Conservation (phyloP, 2,888 invertebrate species). For the Neria commutata region DNA sequence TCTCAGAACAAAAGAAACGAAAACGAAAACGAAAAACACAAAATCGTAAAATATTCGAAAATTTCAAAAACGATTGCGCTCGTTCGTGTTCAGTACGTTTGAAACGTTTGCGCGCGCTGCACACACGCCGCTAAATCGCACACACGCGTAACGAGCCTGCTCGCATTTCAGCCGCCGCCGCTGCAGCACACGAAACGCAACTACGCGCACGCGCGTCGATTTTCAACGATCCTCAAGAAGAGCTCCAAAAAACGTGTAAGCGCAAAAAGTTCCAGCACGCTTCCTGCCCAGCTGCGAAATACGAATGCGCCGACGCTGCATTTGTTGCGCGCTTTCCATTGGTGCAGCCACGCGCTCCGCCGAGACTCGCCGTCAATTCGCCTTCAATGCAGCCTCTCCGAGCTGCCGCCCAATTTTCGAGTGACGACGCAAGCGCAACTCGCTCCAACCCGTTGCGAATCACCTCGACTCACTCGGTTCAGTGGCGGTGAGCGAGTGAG, state of each 20-base stretch:
- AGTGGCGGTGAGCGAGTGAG: slow-evolving; percentile 12
- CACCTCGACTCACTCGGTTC: too few species aligned
- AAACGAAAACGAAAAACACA: too few species aligned
- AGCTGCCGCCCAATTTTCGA: neutral
- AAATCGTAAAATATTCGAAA: too few species aligned
- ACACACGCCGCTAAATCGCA: slow-evolving; percentile 11
- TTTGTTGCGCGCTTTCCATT: neutral
- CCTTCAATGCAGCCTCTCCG: neutral
- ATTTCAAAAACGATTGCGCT: too few species aligned
- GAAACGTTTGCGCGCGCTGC: slow-evolving; percentile 16
- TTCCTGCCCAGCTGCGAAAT: neutral
- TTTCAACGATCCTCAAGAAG: neutral
- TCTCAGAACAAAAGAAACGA: too few species aligned
- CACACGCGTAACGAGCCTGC: neutral
- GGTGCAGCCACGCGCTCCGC: neutral
- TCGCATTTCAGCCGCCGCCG: too few species aligned
- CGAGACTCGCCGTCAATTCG: slow-evolving; percentile 8
- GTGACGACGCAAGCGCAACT: too few species aligned
- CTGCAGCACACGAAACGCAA: too few species aligned
- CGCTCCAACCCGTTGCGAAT: neutral
- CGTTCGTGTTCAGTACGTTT: slow-evolving; percentile 21
- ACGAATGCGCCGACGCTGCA: neutral
- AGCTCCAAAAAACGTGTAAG: neutral
- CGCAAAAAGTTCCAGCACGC: neutral
- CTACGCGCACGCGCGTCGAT: slow-evolving; percentile 5